Evolutionary conservation across 2,888 invertebrate species (phyloP).

Genomic region (Listrodromus nycthemerus): DNA sequence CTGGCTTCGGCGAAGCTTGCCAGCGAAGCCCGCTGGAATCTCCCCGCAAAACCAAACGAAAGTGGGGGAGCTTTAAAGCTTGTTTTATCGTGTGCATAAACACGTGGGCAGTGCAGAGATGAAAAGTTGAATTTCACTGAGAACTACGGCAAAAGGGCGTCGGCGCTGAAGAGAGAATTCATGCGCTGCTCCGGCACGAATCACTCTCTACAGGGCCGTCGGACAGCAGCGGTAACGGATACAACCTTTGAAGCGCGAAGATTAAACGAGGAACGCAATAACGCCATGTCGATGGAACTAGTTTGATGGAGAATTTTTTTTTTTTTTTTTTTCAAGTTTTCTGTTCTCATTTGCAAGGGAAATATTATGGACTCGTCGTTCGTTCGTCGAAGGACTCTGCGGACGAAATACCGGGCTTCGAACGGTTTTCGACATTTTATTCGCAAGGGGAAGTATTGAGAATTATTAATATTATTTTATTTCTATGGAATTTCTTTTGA

Average conservation of each 20-base stretch:
- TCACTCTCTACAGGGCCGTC: slow-evolving; percentile 22
- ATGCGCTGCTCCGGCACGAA: slow-evolving; percentile 1
- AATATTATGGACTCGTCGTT: background rate
- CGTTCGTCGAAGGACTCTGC: background rate
- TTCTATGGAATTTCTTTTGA: background rate
- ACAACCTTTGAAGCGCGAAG: slow-evolving; percentile 31
- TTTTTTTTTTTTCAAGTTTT: background rate
- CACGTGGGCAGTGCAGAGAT: slow-evolving; percentile 6
- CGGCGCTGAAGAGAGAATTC: slow-evolving; percentile 1
- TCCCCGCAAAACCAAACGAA: slow-evolving; percentile 11
- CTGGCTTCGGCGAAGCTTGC: slow-evolving; percentile 49
- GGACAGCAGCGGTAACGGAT: background rate
- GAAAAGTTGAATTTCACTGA: slow-evolving; percentile 38
- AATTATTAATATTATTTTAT: no score
- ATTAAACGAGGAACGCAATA: slow-evolving; percentile 36
- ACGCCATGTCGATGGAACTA: slow-evolving; percentile 11
- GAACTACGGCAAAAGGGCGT: slow-evolving; percentile 32
- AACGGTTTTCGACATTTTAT: background rate
- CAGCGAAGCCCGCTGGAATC: slow-evolving; percentile 10
- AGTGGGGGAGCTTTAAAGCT: slow-evolving; percentile 20
- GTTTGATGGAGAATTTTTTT: background rate
- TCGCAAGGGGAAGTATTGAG: slow-evolving; percentile 26
- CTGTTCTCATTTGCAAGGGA: slow-evolving; percentile 26
- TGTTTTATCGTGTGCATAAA: slow-evolving; percentile 5
- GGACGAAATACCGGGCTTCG: background rate